Conservation (phyloP, 2,113 vertebrate species). For the Datnioides undecimradiatus region DNA sequence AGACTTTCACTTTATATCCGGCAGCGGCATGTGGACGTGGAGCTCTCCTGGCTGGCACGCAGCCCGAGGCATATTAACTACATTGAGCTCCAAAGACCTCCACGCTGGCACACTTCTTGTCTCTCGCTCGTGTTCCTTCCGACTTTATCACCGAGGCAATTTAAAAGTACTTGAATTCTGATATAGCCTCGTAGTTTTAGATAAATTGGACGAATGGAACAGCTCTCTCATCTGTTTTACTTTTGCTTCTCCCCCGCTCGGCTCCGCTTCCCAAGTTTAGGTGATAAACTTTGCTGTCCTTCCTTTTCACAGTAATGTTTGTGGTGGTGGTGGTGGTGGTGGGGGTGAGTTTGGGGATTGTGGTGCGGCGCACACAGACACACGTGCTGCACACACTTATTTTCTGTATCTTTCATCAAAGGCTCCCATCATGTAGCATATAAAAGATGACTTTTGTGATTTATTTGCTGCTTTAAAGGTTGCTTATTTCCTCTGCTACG, state of each 20-base stretch:
- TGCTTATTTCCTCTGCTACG: background rate
- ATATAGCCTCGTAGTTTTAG: conserved; percentile 55
- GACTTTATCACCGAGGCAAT: conserved; percentile 70
- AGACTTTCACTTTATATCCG: conserved; percentile 25
- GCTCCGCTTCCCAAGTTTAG: conserved; percentile 24
- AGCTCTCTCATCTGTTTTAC: conserved; percentile 47
- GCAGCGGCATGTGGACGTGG: conserved; percentile 31
- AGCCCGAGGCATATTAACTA: conserved; percentile 66
- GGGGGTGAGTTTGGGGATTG: conserved; percentile 1
- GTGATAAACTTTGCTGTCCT: conserved; percentile 32
- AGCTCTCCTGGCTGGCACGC: conserved; percentile 50
- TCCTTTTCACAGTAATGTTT: conserved; percentile 12
- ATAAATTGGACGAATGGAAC: conserved; percentile 65
- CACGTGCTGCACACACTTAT: background rate
- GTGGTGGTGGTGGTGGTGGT: too few relatives aligned
- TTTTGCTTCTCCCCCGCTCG: conserved; percentile 15
- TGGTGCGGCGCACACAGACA: background rate
- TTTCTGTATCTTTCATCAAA: conserved; percentile 16
- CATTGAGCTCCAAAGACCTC: conserved; percentile 60
- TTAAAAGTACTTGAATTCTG: conserved; percentile 67
- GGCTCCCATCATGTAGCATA: background rate
- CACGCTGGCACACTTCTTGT: conserved; percentile 28
- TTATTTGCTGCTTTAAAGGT: conserved; percentile 24
- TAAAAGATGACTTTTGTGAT: conserved; percentile 20
- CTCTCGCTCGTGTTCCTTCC: conserved; percentile 30